Percentiles rank a stretch among this genome's conserved stretches.
Conservation (phyloP, 1,140 invertebrate genomes). For the Parasteatoda tepidariorum region DNA sequence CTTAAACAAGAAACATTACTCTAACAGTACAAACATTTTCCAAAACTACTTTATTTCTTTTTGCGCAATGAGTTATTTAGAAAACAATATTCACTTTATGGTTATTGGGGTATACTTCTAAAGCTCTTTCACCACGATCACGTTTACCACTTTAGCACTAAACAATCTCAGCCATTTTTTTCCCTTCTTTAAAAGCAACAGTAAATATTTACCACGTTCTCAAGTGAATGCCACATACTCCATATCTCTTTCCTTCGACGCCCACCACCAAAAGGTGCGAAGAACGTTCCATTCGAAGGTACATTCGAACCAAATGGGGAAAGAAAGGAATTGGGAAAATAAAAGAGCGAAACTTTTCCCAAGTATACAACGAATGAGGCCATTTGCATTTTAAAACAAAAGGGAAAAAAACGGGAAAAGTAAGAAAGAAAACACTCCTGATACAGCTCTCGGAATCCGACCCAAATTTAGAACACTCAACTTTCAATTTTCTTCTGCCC, state of each 20-base stretch:
- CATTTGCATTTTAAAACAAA: slow-evolving; percentile 44
- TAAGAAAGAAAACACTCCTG: background rate
- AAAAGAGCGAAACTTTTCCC: slow-evolving; percentile 6
- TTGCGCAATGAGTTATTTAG: no score
- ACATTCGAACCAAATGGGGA: background rate
- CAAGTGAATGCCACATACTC: background rate
- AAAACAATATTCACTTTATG: no score
- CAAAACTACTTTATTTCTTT: no score
- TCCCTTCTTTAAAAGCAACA: background rate
- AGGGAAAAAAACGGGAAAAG: background rate
- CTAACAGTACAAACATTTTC: no score
- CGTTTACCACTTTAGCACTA: no score
- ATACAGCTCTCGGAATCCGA: slow-evolving; percentile 19
- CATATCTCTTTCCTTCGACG: background rate
- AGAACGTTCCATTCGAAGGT: background rate
- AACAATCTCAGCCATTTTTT: no score
- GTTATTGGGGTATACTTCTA: no score
- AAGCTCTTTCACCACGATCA: no score
- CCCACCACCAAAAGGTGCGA: no score
- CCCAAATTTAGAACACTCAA: slow-evolving; percentile 57
- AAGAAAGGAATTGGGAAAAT: background rate
- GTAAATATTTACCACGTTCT: slow-evolving; percentile 14
- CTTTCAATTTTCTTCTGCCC: slow-evolving; percentile 57
- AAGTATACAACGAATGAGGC: slow-evolving; percentile 20
- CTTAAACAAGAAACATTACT: no score